Percentiles rank a stretch among this genome's conserved stretches.
Evolutionary conservation across 2,888 invertebrate species (phyloP).

Genomic region (Drosophila yooni): DNA sequence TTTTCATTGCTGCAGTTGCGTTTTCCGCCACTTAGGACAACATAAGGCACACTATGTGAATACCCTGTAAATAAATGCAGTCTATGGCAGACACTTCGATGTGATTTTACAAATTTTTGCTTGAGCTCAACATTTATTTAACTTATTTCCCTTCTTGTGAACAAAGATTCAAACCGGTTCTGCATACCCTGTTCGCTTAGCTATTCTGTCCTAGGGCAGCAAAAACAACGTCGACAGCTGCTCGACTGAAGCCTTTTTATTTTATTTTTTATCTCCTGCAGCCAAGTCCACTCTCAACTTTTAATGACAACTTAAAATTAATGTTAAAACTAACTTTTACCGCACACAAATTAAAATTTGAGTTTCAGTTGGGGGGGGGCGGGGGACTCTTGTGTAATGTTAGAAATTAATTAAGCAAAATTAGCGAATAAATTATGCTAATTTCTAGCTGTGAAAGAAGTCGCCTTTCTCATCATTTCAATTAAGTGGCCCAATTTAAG

Average conservation of each 20-base stretch:
- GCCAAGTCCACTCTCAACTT: conserved; percentile 29
- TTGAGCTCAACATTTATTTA: not conserved
- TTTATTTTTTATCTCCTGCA: conserved; percentile 12
- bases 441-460: conserved; percentile 31
- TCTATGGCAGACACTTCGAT: not conserved
- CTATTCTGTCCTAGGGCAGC: conserved; percentile 39
- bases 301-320: conserved; percentile 41
- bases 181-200: conserved; percentile 5
- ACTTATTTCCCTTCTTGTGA: not conserved
- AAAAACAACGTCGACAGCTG: conserved; percentile 30
- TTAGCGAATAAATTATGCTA: conserved; percentile 51
- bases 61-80: conserved; percentile 10
- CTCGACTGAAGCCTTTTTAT: conserved; percentile 21
- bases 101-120: not conserved
- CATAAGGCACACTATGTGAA: not conserved
- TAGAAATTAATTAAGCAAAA: conserved; percentile 33
- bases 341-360: conserved; percentile 22
- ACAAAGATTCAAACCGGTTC: not conserved
- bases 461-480: conserved; percentile 6
- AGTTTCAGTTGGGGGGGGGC: conserved; percentile 7
- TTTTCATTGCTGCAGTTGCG: conserved; percentile 15
- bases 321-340: conserved; percentile 32
- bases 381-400: conserved; percentile 2
- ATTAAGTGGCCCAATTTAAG: conserved; percentile 20
- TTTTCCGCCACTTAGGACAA: not conserved